phyloP scores from a whole-genome alignment of 2,113 vertebrate genomes.

The Micromys minutus region DNA sequence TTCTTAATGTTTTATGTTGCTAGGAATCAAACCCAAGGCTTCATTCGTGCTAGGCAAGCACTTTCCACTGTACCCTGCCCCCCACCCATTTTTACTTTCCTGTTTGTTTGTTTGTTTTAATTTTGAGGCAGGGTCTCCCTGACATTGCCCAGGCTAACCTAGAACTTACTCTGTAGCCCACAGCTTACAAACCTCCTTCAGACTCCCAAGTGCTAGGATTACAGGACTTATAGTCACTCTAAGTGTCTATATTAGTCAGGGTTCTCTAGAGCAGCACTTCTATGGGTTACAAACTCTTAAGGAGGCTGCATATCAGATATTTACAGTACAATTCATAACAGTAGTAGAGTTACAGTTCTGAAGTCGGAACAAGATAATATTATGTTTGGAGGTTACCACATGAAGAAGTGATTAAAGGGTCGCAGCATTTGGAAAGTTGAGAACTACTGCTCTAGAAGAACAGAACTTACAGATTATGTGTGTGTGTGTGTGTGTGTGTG shows the following conservation, averaged over 20 bases:
- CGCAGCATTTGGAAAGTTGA: background rate
- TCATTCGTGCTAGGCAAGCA: background rate
- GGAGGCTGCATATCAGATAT: background rate
- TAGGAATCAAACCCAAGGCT: background rate
- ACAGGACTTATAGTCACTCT: background rate
- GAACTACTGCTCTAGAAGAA: background rate
- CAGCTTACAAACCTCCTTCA: background rate
- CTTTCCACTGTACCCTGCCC: background rate
- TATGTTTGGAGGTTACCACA: background rate
- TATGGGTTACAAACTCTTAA: background rate
- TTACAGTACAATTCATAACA: background rate
- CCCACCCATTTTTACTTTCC: background rate
- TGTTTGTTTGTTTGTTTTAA: background rate
- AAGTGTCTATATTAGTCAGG: background rate
- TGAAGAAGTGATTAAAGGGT: background rate
- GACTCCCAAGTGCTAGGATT: background rate
- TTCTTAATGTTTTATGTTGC: background rate
- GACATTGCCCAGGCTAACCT: background rate
- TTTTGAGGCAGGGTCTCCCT: background rate
- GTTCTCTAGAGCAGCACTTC: background rate
- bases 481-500: too few relatives aligned
- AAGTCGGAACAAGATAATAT: background rate
- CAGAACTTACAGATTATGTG: background rate
- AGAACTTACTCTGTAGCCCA: background rate
- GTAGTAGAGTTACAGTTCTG: background rate